Percentiles rank a stretch among this genome's conserved stretches.
These are phyloP conservation scores for Dipus sagitta DNA, from an alignment of 2,797 vertebrate species.

Conservation along the genomic window DNA sequence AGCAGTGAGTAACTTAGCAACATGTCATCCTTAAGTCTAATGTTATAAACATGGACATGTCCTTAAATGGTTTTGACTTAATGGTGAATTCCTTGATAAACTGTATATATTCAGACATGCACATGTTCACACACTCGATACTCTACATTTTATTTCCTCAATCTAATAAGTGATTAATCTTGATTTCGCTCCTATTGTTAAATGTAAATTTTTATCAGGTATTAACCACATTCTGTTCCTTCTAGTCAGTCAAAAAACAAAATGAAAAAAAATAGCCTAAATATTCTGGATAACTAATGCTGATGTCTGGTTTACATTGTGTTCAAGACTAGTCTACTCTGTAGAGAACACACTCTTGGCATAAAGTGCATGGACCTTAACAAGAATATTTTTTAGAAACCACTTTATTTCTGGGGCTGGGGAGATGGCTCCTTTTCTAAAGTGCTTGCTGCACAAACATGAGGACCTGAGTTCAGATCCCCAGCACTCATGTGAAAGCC, in stretches of 20 bases:
- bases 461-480: too few relatives aligned
- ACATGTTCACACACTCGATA: not conserved
- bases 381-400: not conserved
- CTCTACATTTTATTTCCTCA: not conserved
- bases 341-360: not conserved
- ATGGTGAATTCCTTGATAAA: not conserved
- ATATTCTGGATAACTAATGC: not conserved
- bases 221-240: not conserved
- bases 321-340: not conserved
- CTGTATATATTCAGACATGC: not conserved
- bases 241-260: not conserved
- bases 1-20: not conserved
- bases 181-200: not conserved
- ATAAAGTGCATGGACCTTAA: not conserved
- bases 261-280: not conserved
- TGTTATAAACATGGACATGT: not conserved
- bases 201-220: slow-evolving; percentile 1
- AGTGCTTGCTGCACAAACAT: too few relatives aligned
- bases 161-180: not conserved
- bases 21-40: not conserved
- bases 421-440: too few relatives aligned
- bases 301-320: not conserved
- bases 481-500: too few relatives aligned
- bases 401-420: too few relatives aligned
- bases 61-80: not conserved